Evolutionary conservation across 2,888 invertebrate genomes (phyloP).

Genomic region (Sinotaia quadrata): DNA sequence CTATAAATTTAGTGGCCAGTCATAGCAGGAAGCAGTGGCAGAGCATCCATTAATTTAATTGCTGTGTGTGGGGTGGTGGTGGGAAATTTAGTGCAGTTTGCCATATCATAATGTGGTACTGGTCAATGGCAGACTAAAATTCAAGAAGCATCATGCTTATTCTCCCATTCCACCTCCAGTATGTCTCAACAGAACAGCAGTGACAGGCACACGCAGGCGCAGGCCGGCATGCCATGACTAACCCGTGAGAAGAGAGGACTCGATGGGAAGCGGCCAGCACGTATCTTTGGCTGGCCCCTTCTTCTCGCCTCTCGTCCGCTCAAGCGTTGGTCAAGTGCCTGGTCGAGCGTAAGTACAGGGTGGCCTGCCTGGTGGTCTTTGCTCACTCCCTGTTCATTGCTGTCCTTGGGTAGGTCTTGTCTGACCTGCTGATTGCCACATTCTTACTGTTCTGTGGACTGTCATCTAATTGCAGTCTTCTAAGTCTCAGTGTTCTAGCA

Average conservation of each 20-base stretch:
- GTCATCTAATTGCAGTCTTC: too few species aligned
- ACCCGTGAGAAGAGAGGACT: constrained; percentile 25
- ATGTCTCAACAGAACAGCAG: constrained; percentile 16
- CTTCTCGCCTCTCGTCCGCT: constrained; percentile 30
- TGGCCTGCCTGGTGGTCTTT: constrained; percentile 23
- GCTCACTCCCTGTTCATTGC: constrained; percentile 2
- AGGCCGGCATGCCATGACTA: constrained; percentile 27
- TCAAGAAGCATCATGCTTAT: too few species aligned
- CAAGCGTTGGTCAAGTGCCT: constrained; percentile 23
- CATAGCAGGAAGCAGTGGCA: too few species aligned
- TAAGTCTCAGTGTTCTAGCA: too few species aligned
- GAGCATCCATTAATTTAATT: too few species aligned
- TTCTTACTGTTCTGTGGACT: too few species aligned
- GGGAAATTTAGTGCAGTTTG: too few species aligned
- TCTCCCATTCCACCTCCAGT: constrained; percentile 20
- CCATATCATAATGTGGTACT: too few species aligned
- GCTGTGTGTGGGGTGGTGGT: too few species aligned
- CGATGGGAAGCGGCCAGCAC: constrained; percentile 31
- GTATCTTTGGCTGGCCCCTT: constrained; percentile 26
- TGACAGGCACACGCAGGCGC: constrained; percentile 18
- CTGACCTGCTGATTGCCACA: constrained; percentile 23
- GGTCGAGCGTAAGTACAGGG: constrained; percentile 29
- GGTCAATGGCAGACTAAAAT: too few species aligned
- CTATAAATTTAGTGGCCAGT: too few species aligned
- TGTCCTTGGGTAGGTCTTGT: constrained; percentile 20